Percentiles rank a stretch among this genome's conserved stretches.
Conservation (phyloP, 2,888 invertebrate species). For the Macrophya annulata region DNA sequence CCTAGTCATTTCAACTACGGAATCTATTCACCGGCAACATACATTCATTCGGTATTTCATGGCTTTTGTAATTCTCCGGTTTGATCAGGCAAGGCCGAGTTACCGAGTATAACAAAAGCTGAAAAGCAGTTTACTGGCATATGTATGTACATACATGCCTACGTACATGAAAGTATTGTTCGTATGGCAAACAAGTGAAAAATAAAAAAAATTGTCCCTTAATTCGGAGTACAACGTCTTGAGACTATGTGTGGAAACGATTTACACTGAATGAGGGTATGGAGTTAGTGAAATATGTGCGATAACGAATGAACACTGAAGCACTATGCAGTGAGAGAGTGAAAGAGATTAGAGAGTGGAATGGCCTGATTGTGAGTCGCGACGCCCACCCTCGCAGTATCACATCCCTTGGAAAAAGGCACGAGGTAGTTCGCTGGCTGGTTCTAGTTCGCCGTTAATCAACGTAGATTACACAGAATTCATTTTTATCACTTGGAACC, state of each 20-base stretch:
- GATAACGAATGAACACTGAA: constrained; percentile 20
- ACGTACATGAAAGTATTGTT: not conserved
- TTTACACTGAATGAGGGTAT: not conserved
- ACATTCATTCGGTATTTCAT: constrained; percentile 1
- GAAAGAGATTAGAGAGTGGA: constrained; percentile 38
- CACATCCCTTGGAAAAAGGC: constrained; percentile 45
- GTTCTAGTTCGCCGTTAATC: constrained; percentile 30
- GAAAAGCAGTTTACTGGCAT: not conserved
- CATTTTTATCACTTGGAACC: constrained; percentile 47
- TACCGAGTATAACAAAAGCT: not conserved
- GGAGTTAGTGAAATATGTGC: constrained; percentile 7
- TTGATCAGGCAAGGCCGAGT: not conserved
- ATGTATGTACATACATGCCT: too few species aligned
- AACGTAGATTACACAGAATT: constrained; percentile 48
- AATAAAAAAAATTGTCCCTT: not conserved
- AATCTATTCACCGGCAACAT: constrained; percentile 8
- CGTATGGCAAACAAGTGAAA: not conserved
- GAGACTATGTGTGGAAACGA: not conserved
- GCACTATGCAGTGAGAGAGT: constrained; percentile 12
- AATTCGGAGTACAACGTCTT: not conserved
- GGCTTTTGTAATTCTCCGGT: not conserved
- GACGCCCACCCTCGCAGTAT: constrained; percentile 32
- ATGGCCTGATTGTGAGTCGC: constrained; percentile 31
- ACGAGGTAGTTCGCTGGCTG: not conserved
- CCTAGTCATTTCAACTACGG: constrained; percentile 2